phyloP scores from a whole-genome alignment of 2,797 vertebrate species.

The Avahi laniger region DNA sequence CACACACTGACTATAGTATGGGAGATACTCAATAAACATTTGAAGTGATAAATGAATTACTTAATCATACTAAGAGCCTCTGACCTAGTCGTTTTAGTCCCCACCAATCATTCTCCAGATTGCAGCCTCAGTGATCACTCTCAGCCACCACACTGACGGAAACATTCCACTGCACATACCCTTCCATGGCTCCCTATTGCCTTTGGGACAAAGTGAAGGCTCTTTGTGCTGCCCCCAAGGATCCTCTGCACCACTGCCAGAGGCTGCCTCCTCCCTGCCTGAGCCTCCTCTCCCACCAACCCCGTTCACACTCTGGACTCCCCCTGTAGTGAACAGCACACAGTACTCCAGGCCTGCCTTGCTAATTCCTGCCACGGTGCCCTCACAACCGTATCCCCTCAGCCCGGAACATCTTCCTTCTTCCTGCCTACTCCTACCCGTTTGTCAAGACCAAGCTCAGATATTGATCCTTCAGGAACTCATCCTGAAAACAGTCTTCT shows the following conservation, averaged over 20 bases:
- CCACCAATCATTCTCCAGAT: neutral
- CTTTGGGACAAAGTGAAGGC: neutral
- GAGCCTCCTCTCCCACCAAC: neutral
- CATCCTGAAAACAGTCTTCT: neutral
- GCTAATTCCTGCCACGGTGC: neutral
- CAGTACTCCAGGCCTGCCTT: no score
- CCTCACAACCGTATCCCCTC: neutral
- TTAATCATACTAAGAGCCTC: neutral
- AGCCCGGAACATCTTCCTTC: neutral
- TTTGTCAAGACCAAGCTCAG: neutral
- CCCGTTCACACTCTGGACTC: neutral
- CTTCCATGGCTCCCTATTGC: neutral
- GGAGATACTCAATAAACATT: neutral
- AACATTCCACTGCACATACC: neutral
- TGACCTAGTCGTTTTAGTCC: neutral
- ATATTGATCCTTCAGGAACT: neutral
- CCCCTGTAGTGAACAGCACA: rapidly evolving
- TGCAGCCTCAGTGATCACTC: neutral
- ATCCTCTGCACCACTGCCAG: neutral
- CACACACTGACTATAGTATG: neutral
- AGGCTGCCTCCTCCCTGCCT: neutral
- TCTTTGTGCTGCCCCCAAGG: neutral
- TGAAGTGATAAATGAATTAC: neutral
- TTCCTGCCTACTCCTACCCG: neutral
- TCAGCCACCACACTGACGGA: neutral